These are phyloP conservation scores for Silurus lanzhouensis DNA, from an alignment of 2,797 vertebrate species.

Conservation along the genomic window DNA sequence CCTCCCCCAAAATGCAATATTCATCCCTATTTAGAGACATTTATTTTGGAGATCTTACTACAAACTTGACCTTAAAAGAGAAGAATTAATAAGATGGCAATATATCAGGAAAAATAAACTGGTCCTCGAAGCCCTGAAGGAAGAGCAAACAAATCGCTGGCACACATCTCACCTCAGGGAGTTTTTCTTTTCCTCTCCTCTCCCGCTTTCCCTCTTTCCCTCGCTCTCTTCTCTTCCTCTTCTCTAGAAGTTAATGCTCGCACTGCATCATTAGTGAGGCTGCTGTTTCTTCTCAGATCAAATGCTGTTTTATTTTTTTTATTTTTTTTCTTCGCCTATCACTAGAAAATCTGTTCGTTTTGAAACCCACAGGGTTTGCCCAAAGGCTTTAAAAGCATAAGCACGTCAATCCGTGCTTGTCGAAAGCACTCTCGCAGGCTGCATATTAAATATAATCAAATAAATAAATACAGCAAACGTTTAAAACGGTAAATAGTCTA, in stretches of 20 bases:
- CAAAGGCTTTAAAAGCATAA: slow-evolving; percentile 59
- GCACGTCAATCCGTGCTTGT: slow-evolving; percentile 59
- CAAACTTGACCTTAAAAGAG: slow-evolving; percentile 59
- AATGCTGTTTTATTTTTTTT: slow-evolving; percentile 54
- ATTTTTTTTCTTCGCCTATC: slow-evolving; percentile 13
- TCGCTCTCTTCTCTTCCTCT: slow-evolving; percentile 16
- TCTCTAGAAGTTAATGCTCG: slow-evolving; percentile 51
- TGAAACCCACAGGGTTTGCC: slow-evolving; percentile 60
- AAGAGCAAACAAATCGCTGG: slow-evolving; percentile 61
- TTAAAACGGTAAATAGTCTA: slow-evolving; percentile 64
- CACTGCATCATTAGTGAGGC: slow-evolving; percentile 59
- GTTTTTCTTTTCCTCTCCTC: slow-evolving; percentile 40
- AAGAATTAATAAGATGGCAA: slow-evolving; percentile 61
- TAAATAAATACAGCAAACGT: slow-evolving; percentile 45
- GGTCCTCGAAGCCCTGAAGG: slow-evolving; percentile 57
- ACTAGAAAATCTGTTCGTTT: slow-evolving; percentile 61
- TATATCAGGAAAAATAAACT: slow-evolving; percentile 59
- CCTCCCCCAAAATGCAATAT: slow-evolving; percentile 44
- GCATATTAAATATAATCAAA: slow-evolving; percentile 53
- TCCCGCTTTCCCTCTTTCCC: slow-evolving; percentile 21
- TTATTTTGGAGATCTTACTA: slow-evolving; percentile 56
- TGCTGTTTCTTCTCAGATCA: slow-evolving; percentile 61
- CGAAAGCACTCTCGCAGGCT: slow-evolving; percentile 57
- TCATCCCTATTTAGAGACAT: slow-evolving; percentile 54
- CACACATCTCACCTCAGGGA: slow-evolving; percentile 62